Conservation (phyloP, 2,113 vertebrate species). For the Amphiprion ocellaris region DNA sequence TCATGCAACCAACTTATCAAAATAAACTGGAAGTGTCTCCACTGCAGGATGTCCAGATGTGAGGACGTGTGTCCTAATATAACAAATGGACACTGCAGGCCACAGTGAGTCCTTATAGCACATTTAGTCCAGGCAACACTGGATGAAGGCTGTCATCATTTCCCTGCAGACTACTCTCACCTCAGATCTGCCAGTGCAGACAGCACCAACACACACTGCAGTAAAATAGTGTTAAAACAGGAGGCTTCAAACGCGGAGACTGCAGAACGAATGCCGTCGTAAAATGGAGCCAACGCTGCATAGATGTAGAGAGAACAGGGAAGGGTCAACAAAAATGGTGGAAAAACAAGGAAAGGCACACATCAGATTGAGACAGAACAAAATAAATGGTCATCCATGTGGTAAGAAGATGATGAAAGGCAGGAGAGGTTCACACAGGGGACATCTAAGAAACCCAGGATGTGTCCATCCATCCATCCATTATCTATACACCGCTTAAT, state of each 20-base stretch:
- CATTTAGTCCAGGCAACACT: neutral
- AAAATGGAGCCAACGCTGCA: slow-evolving; percentile 55
- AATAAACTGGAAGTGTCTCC: neutral
- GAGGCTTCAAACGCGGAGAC: slow-evolving; percentile 50
- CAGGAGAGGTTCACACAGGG: no score
- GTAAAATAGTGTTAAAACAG: slow-evolving; percentile 19
- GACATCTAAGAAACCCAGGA: neutral
- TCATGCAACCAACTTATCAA: neutral
- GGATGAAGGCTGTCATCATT: neutral
- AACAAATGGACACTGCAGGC: neutral
- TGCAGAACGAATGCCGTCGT: slow-evolving; percentile 16
- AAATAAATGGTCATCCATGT: neutral
- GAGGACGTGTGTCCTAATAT: no score
- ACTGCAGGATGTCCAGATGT: neutral
- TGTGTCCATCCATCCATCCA: no score
- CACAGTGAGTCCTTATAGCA: neutral
- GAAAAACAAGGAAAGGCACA: slow-evolving; percentile 10
- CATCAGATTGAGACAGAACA: slow-evolving; percentile 17
- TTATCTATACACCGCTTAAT: no score
- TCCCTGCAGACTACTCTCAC: slow-evolving; percentile 21
- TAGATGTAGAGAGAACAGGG: slow-evolving; percentile 8
- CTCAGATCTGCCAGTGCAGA: slow-evolving; percentile 30
- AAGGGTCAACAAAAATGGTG: neutral
- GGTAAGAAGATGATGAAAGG: neutral
- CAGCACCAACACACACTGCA: slow-evolving; percentile 9